Conservation (phyloP, 2,888 invertebrate genomes). For the Hymenopus coronatus region DNA sequence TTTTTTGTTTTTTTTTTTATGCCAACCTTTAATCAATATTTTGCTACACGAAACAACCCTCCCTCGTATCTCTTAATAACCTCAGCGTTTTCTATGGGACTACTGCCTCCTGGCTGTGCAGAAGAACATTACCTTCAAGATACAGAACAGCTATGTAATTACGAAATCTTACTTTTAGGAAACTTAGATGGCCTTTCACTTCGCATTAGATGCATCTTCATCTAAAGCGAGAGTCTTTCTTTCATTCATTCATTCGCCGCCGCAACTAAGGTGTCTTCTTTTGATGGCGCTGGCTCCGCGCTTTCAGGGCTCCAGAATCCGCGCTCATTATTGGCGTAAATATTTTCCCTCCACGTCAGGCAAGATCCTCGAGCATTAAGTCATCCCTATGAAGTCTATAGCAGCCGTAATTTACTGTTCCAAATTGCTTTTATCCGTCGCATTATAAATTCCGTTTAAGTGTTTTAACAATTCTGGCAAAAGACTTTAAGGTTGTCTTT, state of each 20-base stretch:
- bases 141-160: too few relatives aligned
- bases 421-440: background rate
- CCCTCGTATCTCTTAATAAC: too few relatives aligned
- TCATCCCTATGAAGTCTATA: background rate
- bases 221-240: background rate
- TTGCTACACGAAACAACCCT: too few relatives aligned
- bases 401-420: background rate
- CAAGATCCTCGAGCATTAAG: background rate
- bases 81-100: too few relatives aligned
- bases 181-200: background rate
- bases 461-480: background rate
- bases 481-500: background rate
- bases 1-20: too few relatives aligned
- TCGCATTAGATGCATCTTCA: background rate
- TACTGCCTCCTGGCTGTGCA: too few relatives aligned
- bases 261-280: background rate
- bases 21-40: too few relatives aligned
- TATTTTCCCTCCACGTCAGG: background rate
- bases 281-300: background rate
- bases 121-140: too few relatives aligned
- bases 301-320: background rate
- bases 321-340: background rate
- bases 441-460: background rate
- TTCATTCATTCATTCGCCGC: too few relatives aligned
- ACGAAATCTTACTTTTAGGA: background rate